Evolutionary conservation across 2,797 vertebrate species (phyloP).

Genomic region (Todus mexicanus): DNA sequence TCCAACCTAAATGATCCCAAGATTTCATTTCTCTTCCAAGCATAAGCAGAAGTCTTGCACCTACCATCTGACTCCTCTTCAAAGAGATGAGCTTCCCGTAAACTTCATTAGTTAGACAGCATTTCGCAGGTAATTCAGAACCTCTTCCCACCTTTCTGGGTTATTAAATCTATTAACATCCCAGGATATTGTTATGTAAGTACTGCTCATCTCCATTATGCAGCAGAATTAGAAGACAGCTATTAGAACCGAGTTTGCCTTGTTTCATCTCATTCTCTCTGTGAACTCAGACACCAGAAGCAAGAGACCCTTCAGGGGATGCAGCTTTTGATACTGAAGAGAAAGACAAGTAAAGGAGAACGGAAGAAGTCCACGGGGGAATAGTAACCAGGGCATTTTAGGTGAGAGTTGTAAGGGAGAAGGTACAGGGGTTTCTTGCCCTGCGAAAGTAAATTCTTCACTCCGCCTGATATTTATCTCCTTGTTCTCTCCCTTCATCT

Average conservation of each 20-base stretch:
- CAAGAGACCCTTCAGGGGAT: neutral
- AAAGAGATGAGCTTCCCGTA: slow-evolving; percentile 36
- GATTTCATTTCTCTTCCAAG: neutral
- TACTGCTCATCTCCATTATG: slow-evolving; percentile 61
- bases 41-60: neutral
- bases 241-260: slow-evolving; percentile 32
- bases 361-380: neutral
- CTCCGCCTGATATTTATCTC: neutral
- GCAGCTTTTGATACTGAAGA: neutral
- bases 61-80: slow-evolving; percentile 21
- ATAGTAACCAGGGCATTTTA: neutral
- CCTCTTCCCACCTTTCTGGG: slow-evolving; percentile 62
- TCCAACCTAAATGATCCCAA: neutral
- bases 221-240: slow-evolving; percentile 34
- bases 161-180: slow-evolving; percentile 67
- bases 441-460: neutral
- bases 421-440: neutral
- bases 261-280: slow-evolving; percentile 19
- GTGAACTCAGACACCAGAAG: neutral
- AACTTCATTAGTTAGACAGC: slow-evolving; percentile 56
- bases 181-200: slow-evolving; percentile 62
- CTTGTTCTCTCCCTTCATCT: neutral
- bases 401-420: neutral
- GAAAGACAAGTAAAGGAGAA: neutral
- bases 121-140: slow-evolving; percentile 57